A percentile compares a stretch with the other conserved stretches of the same genome.
Conservation (phyloP, 1,140 invertebrate genomes). For the Aphaenogaster ashmeadi region DNA sequence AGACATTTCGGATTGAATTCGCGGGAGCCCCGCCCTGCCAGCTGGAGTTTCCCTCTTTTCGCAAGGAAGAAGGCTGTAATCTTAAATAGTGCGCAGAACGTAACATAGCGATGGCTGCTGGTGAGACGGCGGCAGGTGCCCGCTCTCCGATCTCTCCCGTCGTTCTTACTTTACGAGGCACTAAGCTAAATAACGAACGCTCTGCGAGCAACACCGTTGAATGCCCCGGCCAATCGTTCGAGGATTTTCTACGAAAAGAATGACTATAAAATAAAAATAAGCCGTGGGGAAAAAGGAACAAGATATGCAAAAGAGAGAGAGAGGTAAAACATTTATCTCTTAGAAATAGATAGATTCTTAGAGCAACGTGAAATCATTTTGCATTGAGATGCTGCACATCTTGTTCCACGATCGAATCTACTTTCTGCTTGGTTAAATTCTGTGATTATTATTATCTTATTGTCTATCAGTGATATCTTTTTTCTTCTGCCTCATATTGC, state of each 20-base stretch:
- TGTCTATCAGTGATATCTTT: not conserved
- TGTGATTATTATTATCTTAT: slow-evolving; percentile 16
- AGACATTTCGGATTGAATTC: slow-evolving; percentile 78
- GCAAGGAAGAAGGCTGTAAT: slow-evolving; percentile 58
- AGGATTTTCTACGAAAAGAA: slow-evolving; percentile 29
- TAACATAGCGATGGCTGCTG: slow-evolving; percentile 32
- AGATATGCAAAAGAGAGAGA: not conserved
- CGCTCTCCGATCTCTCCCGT: not conserved
- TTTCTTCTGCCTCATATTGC: not conserved
- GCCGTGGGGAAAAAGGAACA: not conserved
- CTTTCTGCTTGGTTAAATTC: not conserved
- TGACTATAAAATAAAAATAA: slow-evolving; percentile 23
- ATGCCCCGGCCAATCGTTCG: slow-evolving; percentile 55
- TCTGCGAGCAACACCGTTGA: slow-evolving; percentile 49
- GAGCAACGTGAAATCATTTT: not conserved
- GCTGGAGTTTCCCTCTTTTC: slow-evolving; percentile 4
- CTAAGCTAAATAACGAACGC: slow-evolving; percentile 68
- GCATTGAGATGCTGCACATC: not conserved
- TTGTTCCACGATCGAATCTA: not conserved
- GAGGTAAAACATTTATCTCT: not conserved
- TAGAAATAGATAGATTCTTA: not conserved
- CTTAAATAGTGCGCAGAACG: slow-evolving; percentile 69
- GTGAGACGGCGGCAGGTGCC: slow-evolving; percentile 23
- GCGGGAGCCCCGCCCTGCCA: slow-evolving; percentile 42
- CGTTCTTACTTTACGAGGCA: slow-evolving; percentile 18